Evolutionary conservation across 2,888 invertebrate species (phyloP).

Genomic region (Agelastica alni): DNA sequence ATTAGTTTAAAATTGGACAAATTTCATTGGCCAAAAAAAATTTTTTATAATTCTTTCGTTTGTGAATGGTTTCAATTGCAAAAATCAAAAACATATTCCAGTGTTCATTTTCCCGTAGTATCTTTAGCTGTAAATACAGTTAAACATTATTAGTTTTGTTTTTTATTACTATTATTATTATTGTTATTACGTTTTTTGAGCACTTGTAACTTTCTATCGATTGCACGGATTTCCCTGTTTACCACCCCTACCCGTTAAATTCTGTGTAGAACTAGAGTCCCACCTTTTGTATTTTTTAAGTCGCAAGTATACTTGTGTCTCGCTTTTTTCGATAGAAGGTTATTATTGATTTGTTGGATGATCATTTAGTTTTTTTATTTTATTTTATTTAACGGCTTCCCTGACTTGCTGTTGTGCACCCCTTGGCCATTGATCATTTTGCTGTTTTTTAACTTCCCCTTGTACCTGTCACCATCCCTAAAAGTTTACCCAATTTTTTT

Average conservation of each 20-base stretch:
- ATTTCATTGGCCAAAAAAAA: too few relatives aligned
- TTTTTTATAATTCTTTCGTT: too few relatives aligned
- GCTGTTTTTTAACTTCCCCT: slow-evolving; percentile 16
- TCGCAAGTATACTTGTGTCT: slow-evolving; percentile 44
- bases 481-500: not conserved
- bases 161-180: slow-evolving; percentile 21
- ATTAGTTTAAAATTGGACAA: too few relatives aligned
- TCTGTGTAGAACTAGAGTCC: slow-evolving; percentile 45
- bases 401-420: slow-evolving; percentile 14
- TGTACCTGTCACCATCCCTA: slow-evolving; percentile 10
- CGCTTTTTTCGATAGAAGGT: slow-evolving; percentile 52
- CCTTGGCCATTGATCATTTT: slow-evolving; percentile 33
- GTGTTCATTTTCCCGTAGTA: slow-evolving; percentile 27
- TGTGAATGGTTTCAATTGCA: too few relatives aligned
- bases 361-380: slow-evolving; percentile 43
- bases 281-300: slow-evolving; percentile 39
- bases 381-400: slow-evolving; percentile 17
- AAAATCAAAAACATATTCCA: too few relatives aligned
- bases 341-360: slow-evolving; percentile 49
- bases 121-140: slow-evolving; percentile 46
- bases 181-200: slow-evolving; percentile 42
- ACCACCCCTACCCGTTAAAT: slow-evolving; percentile 33
- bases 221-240: slow-evolving; percentile 43
- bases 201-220: slow-evolving; percentile 54
- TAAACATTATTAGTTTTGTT: slow-evolving; percentile 32